Evolutionary conservation across 1,140 invertebrate genomes (phyloP), one percentile per base, ranked within the genome.

Genomic region (Neoseiulus cucumeris): DNA sequence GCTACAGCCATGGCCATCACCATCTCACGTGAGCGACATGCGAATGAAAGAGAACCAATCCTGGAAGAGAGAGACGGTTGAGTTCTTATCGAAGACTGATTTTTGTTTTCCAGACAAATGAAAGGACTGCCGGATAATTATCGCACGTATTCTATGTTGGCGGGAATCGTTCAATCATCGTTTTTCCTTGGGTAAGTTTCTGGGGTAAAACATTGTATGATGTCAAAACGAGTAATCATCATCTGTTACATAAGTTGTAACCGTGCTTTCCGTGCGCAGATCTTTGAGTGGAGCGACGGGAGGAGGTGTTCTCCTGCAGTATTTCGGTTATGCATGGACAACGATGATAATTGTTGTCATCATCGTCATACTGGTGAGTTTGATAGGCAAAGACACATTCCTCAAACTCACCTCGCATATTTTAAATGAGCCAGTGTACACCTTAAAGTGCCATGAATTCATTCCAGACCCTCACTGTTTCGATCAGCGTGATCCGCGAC

Each of bases 161-260:
- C 51, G 4, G 51, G 51, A 2, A 33, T 59, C 9, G 33, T 59
- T 20, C 51, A 59, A 20, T 59, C 51, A 1, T 25, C 51, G 22
- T 59, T 59, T 25, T 59, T 59, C 51, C 51, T 59, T 9, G 51
- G 51, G 51, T 59, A 59, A 59, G 51, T n/a, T n/a, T n/a, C n/a
- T n/a, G n/a, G n/a, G n/a, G n/a, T n/a, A n/a, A n/a, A n/a, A n/a
- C n/a, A n/a, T n/a, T n/a, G n/a, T n/a, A n/a, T n/a, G n/a, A n/a
- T n/a, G n/a, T n/a, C n/a, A n/a, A n/a, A n/a, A n/a, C n/a, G n/a
- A n/a, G n/a, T n/a, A n/a, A n/a, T n/a, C n/a, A n/a, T n/a, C n/a
- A n/a, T n/a, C n/a, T n/a, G n/a, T n/a, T n/a, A n/a, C n/a, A n/a
- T n/a, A n/a, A n/a, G n/a, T n/a, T n/a, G n/a, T n/a, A n/a, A n/a